These are phyloP conservation scores for Phalera bucephala DNA, from an alignment of 2,888 invertebrate species.

Conservation along the genomic window DNA sequence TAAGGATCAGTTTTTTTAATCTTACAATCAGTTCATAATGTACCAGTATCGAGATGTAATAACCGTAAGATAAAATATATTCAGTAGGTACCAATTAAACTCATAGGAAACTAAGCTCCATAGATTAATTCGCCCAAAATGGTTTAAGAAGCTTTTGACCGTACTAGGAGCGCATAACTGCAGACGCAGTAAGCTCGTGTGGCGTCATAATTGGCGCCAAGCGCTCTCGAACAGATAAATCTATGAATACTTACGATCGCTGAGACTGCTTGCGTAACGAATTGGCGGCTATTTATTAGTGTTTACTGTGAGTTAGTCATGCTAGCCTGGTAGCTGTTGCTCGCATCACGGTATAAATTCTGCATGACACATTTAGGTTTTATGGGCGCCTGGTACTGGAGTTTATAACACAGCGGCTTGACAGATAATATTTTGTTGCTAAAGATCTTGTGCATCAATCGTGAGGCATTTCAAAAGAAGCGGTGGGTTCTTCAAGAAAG, in stretches of 20 bases:
- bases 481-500: too few species aligned
- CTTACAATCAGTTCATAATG: too few species aligned
- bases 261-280: slow-evolving; percentile 27
- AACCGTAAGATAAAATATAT: too few species aligned
- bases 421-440: too few species aligned
- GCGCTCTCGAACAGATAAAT: slow-evolving; percentile 29
- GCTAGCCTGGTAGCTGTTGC: slow-evolving; percentile 18
- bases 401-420: too few species aligned
- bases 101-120: too few species aligned
- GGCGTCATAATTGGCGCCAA: slow-evolving; percentile 29
- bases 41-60: too few species aligned
- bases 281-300: slow-evolving; percentile 27
- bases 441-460: too few species aligned
- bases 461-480: too few species aligned
- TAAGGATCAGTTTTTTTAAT: too few species aligned
- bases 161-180: neutral
- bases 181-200: slow-evolving; percentile 6
- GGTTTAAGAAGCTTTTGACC: neutral
- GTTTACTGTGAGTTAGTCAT: slow-evolving; percentile 19
- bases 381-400: neutral
- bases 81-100: too few species aligned
- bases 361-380: neutral
- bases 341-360: neutral
- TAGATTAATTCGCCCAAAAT: neutral
- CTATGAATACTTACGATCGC: slow-evolving; percentile 20